Percentiles rank a stretch among this genome's conserved stretches.
Conservation (phyloP, 53 echinoderm and acorn worm species). For the Patiria pectinifera region DNA sequence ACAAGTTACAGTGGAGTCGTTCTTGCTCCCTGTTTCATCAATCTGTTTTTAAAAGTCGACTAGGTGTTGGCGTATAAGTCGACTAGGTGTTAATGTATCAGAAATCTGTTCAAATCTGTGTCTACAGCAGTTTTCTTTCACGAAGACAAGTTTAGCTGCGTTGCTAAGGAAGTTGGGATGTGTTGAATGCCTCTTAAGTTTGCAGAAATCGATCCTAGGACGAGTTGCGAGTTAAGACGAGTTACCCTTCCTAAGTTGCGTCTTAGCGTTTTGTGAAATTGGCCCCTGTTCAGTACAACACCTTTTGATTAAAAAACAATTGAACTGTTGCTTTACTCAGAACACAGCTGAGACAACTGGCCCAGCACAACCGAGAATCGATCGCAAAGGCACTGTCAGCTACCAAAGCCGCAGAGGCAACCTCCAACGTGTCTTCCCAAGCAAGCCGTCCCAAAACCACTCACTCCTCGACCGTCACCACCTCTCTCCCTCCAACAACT, state of each 20-base stretch:
- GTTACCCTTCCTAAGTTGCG: too few species aligned
- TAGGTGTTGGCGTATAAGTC: not conserved
- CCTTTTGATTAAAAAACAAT: too few species aligned
- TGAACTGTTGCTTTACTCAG: not conserved
- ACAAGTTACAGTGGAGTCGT: not conserved
- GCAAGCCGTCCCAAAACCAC: not conserved
- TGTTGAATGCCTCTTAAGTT: too few species aligned
- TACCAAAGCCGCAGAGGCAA: not conserved
- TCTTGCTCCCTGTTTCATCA: too few species aligned
- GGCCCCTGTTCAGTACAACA: not conserved
- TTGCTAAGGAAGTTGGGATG: too few species aligned
- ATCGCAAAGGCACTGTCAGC: conserved; percentile 28
- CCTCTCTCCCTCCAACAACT: not conserved
- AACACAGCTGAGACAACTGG: conserved; percentile 36
- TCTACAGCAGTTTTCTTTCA: too few species aligned
- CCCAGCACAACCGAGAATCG: conserved; percentile 45
- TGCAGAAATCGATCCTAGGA: too few species aligned
- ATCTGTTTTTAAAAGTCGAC: too few species aligned
- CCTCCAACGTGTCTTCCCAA: not conserved
- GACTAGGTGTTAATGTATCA: not conserved
- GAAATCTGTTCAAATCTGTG: too few species aligned
- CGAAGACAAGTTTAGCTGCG: too few species aligned
- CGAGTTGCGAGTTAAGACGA: too few species aligned
- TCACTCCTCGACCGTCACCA: not conserved
- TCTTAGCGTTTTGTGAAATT: too few species aligned